Evolutionary conservation across 2,113 vertebrate genomes (phyloP).

Genomic region (Podarcis cretensis): DNA sequence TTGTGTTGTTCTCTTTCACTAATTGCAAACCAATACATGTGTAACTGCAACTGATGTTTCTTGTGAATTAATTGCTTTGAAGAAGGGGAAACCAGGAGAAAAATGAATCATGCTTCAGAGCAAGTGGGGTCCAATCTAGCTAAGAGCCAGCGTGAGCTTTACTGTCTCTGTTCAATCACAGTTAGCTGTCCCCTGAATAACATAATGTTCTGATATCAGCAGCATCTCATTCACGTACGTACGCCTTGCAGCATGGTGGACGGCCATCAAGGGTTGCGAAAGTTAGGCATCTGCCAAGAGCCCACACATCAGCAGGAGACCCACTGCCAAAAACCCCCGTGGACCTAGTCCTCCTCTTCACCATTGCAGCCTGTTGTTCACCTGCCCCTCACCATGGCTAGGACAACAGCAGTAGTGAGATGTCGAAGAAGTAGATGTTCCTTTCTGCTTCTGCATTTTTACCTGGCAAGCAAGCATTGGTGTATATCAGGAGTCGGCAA

Average conservation of each 20-base stretch:
- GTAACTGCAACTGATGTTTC: neutral
- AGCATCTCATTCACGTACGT: neutral
- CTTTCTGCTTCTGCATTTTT: too few species aligned
- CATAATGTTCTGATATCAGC: rapidly evolving
- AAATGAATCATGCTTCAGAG: neutral
- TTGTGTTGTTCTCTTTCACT: neutral
- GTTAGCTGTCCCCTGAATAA: neutral
- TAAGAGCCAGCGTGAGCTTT: rapidly evolving
- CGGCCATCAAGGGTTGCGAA: too few species aligned
- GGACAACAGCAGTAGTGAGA: too few species aligned
- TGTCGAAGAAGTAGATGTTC: too few species aligned
- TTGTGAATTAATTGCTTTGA: slow-evolving; percentile 30
- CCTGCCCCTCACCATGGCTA: too few species aligned
- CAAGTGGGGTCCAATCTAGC: neutral
- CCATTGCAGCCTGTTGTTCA: too few species aligned
- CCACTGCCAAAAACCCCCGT: too few species aligned
- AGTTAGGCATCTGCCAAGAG: too few species aligned
- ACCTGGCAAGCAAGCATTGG: too few species aligned
- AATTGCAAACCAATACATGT: slow-evolving; percentile 27
- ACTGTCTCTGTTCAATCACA: neutral
- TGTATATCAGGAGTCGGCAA: too few species aligned
- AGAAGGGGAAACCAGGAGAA: neutral
- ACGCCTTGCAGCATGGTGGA: neutral
- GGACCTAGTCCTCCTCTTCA: too few species aligned
- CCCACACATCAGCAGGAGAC: too few species aligned